phyloP scores from a whole-genome alignment of 2,797 vertebrate species.

The Chelonia mydas region DNA sequence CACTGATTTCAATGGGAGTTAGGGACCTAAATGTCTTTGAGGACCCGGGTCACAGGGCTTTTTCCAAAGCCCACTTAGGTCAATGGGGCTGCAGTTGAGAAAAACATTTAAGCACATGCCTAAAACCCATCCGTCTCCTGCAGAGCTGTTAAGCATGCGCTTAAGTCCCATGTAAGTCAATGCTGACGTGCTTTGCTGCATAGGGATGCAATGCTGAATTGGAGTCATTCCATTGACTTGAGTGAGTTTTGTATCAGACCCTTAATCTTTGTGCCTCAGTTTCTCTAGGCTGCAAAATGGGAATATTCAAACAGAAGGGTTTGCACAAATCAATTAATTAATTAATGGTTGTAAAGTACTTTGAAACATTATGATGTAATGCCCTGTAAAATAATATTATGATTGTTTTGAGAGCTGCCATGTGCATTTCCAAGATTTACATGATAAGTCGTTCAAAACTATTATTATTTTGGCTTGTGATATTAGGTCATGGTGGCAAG shows the following conservation, averaged over 20 bases:
- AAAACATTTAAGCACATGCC: neutral
- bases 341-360: neutral
- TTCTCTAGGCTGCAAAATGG: neutral
- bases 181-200: neutral
- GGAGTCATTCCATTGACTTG: neutral
- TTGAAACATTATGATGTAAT: fast-evolving
- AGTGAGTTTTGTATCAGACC: neutral
- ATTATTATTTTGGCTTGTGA: neutral
- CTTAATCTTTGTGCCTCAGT: neutral
- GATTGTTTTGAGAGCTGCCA: neutral
- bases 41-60: neutral
- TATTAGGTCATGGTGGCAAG: neutral
- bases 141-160: neutral
- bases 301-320: neutral
- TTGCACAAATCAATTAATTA: neutral
- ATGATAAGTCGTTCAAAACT: neutral
- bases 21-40: neutral
- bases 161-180: neutral
- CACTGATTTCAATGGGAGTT: neutral
- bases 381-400: neutral
- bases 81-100: neutral
- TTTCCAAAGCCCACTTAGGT: conserved; percentile 5
- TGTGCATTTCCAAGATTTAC: neutral
- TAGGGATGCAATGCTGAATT: neutral
- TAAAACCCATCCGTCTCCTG: neutral